Conservation (phyloP, 2,797 vertebrate species). For the Xiphophorus birchmanni region DNA sequence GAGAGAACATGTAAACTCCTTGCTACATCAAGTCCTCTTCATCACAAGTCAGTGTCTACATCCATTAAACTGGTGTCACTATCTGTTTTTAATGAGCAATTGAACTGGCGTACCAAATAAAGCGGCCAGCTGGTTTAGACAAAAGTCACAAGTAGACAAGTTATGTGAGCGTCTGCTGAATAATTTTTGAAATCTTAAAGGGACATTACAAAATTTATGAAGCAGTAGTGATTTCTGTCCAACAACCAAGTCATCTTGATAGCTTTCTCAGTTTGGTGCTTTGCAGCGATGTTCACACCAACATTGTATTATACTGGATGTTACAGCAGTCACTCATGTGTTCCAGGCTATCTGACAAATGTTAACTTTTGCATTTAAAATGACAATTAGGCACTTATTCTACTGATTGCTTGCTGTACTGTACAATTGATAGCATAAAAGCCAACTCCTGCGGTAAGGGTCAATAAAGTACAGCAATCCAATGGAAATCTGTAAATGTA, state of each 20-base stretch:
- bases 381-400: slow-evolving; percentile 33
- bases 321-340: slow-evolving; percentile 8
- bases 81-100: not conserved
- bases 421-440: slow-evolving; percentile 9
- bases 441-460: not conserved
- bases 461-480: slow-evolving; percentile 2
- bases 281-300: slow-evolving; percentile 16
- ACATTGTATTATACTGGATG: slow-evolving; percentile 17
- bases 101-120: no score
- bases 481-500: slow-evolving; percentile 10
- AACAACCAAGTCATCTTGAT: not conserved
- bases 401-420: slow-evolving; percentile 14
- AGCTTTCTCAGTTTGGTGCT: slow-evolving; percentile 19
- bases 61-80: not conserved
- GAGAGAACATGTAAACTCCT: no score
- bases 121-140: not conserved
- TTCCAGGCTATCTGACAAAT: not conserved
- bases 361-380: slow-evolving; percentile 41
- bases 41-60: not conserved
- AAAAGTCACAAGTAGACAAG: not conserved
- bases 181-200: slow-evolving; percentile 2
- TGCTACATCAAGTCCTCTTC: not conserved
- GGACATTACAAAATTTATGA: slow-evolving; percentile 5
- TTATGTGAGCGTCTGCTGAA: not conserved
- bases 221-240: not conserved